Percentiles rank a stretch among this genome's conserved stretches.
Conservation (phyloP, 1,140 invertebrate species). For the Harpegnathos saltator region DNA sequence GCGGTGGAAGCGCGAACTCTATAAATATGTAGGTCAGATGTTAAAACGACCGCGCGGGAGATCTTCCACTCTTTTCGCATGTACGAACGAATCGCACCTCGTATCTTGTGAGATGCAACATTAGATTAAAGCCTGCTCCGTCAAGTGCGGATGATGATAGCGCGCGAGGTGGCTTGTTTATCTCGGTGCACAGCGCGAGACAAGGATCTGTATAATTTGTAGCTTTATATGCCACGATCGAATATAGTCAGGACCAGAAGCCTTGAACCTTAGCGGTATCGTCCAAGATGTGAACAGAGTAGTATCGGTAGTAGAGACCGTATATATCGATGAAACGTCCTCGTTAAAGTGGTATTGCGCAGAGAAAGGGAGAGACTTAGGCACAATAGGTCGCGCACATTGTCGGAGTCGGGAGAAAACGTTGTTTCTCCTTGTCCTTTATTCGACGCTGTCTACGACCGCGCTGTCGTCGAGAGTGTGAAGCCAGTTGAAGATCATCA, state of each 20-base stretch:
- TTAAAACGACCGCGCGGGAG: too few relatives aligned
- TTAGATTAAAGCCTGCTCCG: too few relatives aligned
- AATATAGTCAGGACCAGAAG: neutral
- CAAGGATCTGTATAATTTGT: neutral
- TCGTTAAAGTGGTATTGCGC: conserved; percentile 11
- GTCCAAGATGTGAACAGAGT: conserved; percentile 13
- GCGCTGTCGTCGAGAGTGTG: conserved; percentile 92
- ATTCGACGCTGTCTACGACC: conserved; percentile 86
- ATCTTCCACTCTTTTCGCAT: too few relatives aligned
- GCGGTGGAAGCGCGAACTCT: neutral
- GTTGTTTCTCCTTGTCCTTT: conserved; percentile 58
- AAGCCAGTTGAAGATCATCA: conserved; percentile 97
- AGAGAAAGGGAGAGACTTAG: conserved; percentile 38
- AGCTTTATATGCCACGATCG: conserved; percentile 11
- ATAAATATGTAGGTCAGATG: neutral
- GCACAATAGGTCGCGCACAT: conserved; percentile 51
- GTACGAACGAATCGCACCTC: too few relatives aligned
- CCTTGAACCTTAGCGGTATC: conserved; percentile 29
- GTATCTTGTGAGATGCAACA: too few relatives aligned
- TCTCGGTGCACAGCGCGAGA: neutral
- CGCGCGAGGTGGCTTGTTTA: neutral
- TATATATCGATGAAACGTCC: conserved; percentile 15
- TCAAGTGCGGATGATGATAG: too few relatives aligned
- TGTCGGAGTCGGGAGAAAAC: conserved; percentile 13
- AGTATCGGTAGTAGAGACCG: neutral